Base-by-base conservation (phyloP, 1,140 invertebrate species). In the Oedothorax gibbosus region DNA sequence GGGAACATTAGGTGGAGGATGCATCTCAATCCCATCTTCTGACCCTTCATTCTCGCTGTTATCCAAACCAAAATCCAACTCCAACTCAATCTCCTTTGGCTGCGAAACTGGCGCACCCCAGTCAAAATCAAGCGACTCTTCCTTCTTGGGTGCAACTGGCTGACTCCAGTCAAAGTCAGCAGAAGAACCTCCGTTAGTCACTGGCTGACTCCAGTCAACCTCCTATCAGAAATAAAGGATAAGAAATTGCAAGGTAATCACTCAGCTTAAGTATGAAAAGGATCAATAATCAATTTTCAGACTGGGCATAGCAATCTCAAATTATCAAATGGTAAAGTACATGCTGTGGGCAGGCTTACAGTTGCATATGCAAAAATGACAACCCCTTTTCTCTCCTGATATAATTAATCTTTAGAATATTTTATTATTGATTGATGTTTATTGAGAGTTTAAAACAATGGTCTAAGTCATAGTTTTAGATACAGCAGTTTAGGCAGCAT, bases 101-200 rank as follows among this genome's bases (percentile, higher is more conserved):
- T 64, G 60, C 51, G 65, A 80, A 18, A 78, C 87, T 72, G 71
- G 87, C 20, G 86, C 85, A 60, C 80, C 81, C 85, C 85, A 87
- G 76, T 87, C 87, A 69, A 86, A 73, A 18, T 85, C 83, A 49
- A 75, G 71, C 4, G 78, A 57, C 49, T 57, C 60, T 50, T 15
- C 49, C 21, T 82, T 72, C 2, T 76, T 15, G 9, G 60, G 11
- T 7, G 56, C n/a, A 93, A 90, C 21, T 91, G 89, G 81, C 18
- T 75, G 57, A 14, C 91, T 91, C 94, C 94, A 95, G 90, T 95
- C 94, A 87, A 93, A 88, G 50, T 88, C 86, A 21, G 88, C 93
- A 15, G 76, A 53, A 53, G 75, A 56, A 8, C 18, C 62, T 10
- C 51, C 20, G 7, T 21, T 51, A 49, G n/a, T 11, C 15, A 73